Base-by-base conservation (phyloP, 2,797 vertebrate species). In the Dendrocincla fuliginosa region DNA sequence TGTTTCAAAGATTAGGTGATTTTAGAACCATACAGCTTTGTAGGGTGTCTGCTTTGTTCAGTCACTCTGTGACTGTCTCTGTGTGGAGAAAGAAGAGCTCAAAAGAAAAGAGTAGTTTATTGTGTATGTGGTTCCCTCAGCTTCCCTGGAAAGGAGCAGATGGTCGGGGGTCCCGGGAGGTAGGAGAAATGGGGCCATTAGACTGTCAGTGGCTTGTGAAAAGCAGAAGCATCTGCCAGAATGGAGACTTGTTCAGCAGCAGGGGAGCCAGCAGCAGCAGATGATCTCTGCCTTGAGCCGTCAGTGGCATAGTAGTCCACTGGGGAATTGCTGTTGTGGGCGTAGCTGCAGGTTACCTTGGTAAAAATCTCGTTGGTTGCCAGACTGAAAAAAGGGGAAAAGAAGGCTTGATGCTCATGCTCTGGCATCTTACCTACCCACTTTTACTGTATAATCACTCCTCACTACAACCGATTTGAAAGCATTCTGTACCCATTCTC, bases 161-260 rank as follows among this genome's bases (percentile, higher is more conserved):
- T 95, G 93, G 93, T 90, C 57, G 74, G 80, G 87, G 87, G 80
- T 97, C 96, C 84, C 92, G 11, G 77, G 92, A 95, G 91, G 71
- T 90, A 85, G 79, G 67, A 93, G 89, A 93, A 93, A 90, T 84
- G 93, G 77, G 94, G 84, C 95, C 84, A 52, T 96, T 96, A 87
- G 92, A 49, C 80, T 91, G 90, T 94, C 84, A 89, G 80, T 90
- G 64, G 84, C 67, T 87, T 82, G 75, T 95, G 91, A 95, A 95
- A 96, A 95, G 86, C 84, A 84, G 93, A 70, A 78, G 83, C 95
- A 92, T 97, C 96, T 96, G 93, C 84, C 89, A 87, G 92, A 83
- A 56, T 79, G 87, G 82, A 77, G 93, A 78, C 76, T 87, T 77
- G 86, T 83, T 53, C 74, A 85, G 88, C 95, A 96, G 85, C 73